These are phyloP conservation scores for Ypsolopha sequella DNA, from an alignment of 2,888 invertebrate species.

Conservation along the genomic window DNA sequence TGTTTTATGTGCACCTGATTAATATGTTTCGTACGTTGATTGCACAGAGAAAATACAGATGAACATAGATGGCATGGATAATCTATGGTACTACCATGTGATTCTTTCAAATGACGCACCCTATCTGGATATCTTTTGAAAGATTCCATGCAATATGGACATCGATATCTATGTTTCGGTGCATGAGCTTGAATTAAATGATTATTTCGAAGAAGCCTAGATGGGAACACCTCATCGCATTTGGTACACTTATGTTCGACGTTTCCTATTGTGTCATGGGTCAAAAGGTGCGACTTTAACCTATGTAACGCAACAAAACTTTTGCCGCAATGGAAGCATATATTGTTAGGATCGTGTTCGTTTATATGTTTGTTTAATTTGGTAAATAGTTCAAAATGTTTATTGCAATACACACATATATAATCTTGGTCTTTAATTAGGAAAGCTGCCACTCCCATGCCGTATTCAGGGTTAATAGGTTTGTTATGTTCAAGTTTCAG, in stretches of 20 bases:
- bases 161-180: conserved; percentile 26
- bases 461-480: conserved; percentile 26
- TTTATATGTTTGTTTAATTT: conserved; percentile 53
- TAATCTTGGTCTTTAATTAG: conserved; percentile 28
- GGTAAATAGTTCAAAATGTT: conserved; percentile 38
- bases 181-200: conserved; percentile 35
- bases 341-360: conserved; percentile 45
- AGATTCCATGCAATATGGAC: conserved; percentile 39
- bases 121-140: conserved; percentile 44
- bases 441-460: conserved; percentile 44
- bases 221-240: conserved; percentile 36
- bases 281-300: conserved; percentile 38
- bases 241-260: conserved; percentile 32
- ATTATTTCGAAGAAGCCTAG: conserved; percentile 26
- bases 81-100: conserved; percentile 38
- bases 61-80: conserved; percentile 48
- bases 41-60: conserved; percentile 41
- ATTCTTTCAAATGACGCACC: conserved; percentile 32
- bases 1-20: conserved; percentile 41
- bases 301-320: conserved; percentile 35
- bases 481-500: conserved; percentile 34
- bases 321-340: conserved; percentile 55
- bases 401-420: conserved; percentile 35
- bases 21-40: conserved; percentile 47
- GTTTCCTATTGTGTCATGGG: conserved; percentile 25